These are phyloP conservation scores for Drosophila mojavensis DNA, from an alignment of 1,140 invertebrate species.

Conservation along the genomic window DNA sequence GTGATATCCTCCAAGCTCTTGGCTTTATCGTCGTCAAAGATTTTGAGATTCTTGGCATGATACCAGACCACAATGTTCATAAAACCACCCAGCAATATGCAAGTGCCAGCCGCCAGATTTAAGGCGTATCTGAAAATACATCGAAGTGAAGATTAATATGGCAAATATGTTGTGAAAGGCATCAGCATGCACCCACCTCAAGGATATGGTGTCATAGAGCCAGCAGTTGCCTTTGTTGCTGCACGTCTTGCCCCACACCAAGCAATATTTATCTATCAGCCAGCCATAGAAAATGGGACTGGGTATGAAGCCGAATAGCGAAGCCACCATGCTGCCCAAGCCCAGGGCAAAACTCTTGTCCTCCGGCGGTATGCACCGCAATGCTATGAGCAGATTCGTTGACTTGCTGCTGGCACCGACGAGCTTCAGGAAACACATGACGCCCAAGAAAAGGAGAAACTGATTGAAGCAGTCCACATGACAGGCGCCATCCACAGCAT, in stretches of 20 bases:
- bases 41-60: conserved; percentile 88
- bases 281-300: conserved; percentile 89
- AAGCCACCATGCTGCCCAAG: conserved; percentile 87
- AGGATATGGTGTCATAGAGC: conserved; percentile 87
- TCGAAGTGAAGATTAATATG: neutral
- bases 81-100: conserved; percentile 87
- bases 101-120: conserved; percentile 87
- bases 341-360: conserved; percentile 89
- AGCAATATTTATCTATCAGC: conserved; percentile 88
- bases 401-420: conserved; percentile 88
- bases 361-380: conserved; percentile 88
- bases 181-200: conserved; percentile 31
- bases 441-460: conserved; percentile 87
- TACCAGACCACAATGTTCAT: conserved; percentile 88
- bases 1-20: conserved; percentile 34
- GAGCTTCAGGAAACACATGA: conserved; percentile 88
- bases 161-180: neutral
- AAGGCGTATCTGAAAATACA: conserved; percentile 84
- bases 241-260: conserved; percentile 91
- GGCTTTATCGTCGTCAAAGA: conserved; percentile 86
- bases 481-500: conserved; percentile 86
- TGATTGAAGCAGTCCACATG: conserved; percentile 87
- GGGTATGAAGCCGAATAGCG: conserved; percentile 88
- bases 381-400: conserved; percentile 88
- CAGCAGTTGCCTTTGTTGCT: conserved; percentile 89